Conservation (phyloP, 1,140 invertebrate genomes). For the Drosophila santomea region DNA sequence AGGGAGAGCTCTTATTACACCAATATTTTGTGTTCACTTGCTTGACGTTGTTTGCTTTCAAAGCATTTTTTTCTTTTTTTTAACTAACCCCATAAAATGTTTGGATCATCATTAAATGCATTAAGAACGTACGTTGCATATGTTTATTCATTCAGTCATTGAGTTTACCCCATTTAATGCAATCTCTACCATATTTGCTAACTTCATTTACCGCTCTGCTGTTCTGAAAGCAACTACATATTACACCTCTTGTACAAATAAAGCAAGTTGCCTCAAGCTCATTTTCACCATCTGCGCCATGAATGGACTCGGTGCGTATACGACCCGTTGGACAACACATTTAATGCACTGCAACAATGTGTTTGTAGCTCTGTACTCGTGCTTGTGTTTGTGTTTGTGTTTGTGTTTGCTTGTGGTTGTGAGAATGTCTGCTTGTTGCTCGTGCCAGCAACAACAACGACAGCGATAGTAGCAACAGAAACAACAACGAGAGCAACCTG, state of each 20-base stretch:
- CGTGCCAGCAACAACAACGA: constrained; percentile 42
- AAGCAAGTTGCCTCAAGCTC: constrained; percentile 15
- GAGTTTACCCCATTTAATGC: neutral
- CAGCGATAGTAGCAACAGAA: neutral
- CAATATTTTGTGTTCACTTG: neutral
- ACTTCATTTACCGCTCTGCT: constrained; percentile 16
- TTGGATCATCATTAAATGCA: neutral
- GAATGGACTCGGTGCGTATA: constrained; percentile 58
- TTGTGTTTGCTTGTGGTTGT: constrained; percentile 10
- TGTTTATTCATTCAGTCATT: neutral
- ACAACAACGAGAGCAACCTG: constrained; percentile 55
- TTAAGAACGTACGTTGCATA: neutral
- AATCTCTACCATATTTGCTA: constrained; percentile 7
- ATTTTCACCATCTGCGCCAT: constrained; percentile 35
- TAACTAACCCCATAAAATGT: neutral
- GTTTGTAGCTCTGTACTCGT: neutral
- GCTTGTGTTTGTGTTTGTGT: constrained; percentile 5
- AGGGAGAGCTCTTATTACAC: constrained; percentile 9
- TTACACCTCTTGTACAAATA: constrained; percentile 24
- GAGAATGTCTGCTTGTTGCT: constrained; percentile 55
- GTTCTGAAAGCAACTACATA: constrained; percentile 29
- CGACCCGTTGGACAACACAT: constrained; percentile 52
- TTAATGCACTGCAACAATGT: constrained; percentile 30
- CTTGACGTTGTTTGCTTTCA: neutral
- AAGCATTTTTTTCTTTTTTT: neutral